phyloP scores from a whole-genome alignment of 2,888 invertebrate genomes.

The Rhyacophila evoluta region DNA sequence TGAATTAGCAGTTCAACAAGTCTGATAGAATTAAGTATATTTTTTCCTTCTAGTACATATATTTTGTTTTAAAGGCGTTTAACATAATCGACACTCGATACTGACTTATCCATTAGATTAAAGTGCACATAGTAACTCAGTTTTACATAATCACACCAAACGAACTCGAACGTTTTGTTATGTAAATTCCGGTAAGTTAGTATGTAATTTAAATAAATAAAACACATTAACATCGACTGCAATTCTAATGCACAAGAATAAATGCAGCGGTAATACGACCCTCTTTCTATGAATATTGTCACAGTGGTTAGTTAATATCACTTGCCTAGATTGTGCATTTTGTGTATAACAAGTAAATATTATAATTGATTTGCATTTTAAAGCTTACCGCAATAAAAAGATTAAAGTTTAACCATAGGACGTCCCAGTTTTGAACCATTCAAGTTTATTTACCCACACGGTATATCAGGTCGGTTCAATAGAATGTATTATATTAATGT shows the following conservation, averaged over 20 bases:
- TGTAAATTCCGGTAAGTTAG: slow-evolving; percentile 25
- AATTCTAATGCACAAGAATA: slow-evolving; percentile 42
- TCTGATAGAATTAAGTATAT: not conserved
- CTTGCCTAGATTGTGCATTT: too few relatives aligned
- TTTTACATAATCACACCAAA: slow-evolving; percentile 34
- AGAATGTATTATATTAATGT: too few relatives aligned
- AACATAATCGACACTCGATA: not conserved
- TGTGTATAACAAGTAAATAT: too few relatives aligned
- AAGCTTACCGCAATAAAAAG: too few relatives aligned
- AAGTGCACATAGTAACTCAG: not conserved
- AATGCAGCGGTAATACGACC: slow-evolving; percentile 30
- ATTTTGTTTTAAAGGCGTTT: too few relatives aligned
- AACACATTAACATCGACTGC: slow-evolving; percentile 26
- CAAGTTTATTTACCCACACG: too few relatives aligned
- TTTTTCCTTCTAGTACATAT: slow-evolving; percentile 9
- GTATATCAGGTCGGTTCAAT: too few relatives aligned
- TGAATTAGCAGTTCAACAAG: not conserved
- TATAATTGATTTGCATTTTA: too few relatives aligned
- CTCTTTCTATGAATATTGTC: not conserved
- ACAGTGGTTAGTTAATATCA: too few relatives aligned
- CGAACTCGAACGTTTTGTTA: slow-evolving; percentile 23
- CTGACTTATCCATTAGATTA: not conserved
- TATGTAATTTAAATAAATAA: slow-evolving; percentile 34
- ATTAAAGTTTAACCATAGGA: too few relatives aligned
- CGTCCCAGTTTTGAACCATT: too few relatives aligned